Evolutionary conservation across 2,797 vertebrate species (phyloP).

Genomic region (Clarias fuscus): DNA sequence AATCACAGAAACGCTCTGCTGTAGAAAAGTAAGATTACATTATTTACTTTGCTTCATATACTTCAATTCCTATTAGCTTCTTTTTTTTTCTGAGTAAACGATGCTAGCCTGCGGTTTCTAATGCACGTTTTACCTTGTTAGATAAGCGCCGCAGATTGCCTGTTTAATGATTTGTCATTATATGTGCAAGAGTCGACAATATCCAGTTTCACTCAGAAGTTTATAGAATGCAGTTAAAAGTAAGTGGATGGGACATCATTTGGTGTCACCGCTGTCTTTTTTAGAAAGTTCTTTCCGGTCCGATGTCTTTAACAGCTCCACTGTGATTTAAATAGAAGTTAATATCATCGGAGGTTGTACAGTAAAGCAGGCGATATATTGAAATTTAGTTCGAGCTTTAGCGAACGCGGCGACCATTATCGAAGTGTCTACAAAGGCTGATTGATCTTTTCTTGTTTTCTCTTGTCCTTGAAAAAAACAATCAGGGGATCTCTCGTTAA

Average conservation of each 20-base stretch:
- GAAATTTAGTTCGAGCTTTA: constrained; percentile 16
- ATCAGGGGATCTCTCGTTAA: neutral
- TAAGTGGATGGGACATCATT: constrained; percentile 17
- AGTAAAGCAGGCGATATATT: constrained; percentile 19
- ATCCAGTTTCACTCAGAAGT: constrained; percentile 42
- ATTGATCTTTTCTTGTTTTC: neutral
- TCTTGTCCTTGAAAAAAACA: neutral
- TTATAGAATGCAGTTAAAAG: constrained; percentile 28
- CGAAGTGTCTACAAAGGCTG: neutral
- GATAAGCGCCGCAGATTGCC: neutral
- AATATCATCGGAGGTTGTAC: neutral
- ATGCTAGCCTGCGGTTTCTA: constrained; percentile 19
- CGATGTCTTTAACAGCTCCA: constrained; percentile 21
- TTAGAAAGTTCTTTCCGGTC: constrained; percentile 14
- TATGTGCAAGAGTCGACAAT: constrained; percentile 6
- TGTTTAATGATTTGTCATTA: constrained; percentile 36
- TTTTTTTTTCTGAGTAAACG: constrained; percentile 3
- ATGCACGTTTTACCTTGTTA: constrained; percentile 38
- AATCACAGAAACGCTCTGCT: constrained; percentile 95
- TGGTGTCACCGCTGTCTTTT: constrained; percentile 26
- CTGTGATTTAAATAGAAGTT: constrained; percentile 33
- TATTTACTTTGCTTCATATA: constrained; percentile 25
- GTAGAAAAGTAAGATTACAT: constrained; percentile 89
- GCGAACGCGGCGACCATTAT: neutral
- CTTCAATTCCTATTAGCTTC: constrained; percentile 3